phyloP scores from a whole-genome alignment of 2,797 vertebrate species.

The Brachyalestes nurse region DNA sequence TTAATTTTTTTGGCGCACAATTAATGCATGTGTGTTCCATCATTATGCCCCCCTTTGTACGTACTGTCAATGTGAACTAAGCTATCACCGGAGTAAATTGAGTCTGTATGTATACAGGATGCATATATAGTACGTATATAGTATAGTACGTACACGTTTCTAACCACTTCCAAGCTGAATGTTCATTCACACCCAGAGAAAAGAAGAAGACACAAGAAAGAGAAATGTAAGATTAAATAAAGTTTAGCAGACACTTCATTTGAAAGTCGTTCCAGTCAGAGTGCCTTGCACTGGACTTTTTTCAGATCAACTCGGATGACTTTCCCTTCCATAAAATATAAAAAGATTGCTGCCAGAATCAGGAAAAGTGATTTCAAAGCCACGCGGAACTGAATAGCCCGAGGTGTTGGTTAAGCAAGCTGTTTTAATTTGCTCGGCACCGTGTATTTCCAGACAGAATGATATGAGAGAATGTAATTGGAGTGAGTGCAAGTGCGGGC shows the following conservation, averaged over 20 bases:
- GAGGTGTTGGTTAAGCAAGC: slow-evolving; percentile 63
- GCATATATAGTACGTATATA: background rate
- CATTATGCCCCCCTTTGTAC: too few species aligned
- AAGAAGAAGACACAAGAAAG: background rate
- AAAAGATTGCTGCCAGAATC: slow-evolving; percentile 71
- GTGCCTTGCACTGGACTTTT: slow-evolving; percentile 77
- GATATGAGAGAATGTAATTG: slow-evolving; percentile 81
- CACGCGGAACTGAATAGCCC: slow-evolving; percentile 73
- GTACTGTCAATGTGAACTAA: too few species aligned
- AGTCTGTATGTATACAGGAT: background rate
- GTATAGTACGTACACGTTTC: background rate
- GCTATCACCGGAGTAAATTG: too few species aligned
- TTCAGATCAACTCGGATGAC: slow-evolving; percentile 73
- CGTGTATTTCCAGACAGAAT: slow-evolving; percentile 72
- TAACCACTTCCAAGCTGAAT: background rate
- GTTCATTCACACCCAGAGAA: background rate
- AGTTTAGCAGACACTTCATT: slow-evolving; percentile 64
- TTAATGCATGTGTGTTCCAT: too few species aligned
- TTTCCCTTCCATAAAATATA: slow-evolving; percentile 64
- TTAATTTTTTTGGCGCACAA: too few species aligned
- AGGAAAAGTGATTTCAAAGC: slow-evolving; percentile 74
- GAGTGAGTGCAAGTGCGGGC: slow-evolving; percentile 72
- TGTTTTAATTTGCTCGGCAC: slow-evolving; percentile 79
- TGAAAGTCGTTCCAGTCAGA: slow-evolving; percentile 69
- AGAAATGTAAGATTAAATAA: slow-evolving; percentile 25